A percentile compares a stretch with the other conserved stretches of the same genome.
phyloP scores from a whole-genome alignment of 2,113 vertebrate species.

The Grammomys surdaster region DNA sequence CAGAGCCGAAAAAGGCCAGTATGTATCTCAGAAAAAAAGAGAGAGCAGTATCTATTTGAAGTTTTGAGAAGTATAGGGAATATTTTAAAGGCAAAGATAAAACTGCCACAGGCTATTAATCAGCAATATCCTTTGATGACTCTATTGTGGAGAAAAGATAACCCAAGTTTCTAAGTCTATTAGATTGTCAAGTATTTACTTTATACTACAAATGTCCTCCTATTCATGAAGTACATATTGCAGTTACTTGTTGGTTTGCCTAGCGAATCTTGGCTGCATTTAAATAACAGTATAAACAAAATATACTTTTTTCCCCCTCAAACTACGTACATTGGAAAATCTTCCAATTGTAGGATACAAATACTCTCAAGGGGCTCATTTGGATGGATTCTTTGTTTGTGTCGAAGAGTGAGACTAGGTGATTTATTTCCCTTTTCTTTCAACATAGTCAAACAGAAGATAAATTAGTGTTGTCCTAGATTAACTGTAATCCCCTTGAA shows the following conservation, averaged over 20 bases:
- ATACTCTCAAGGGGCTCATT: neutral
- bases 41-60: neutral
- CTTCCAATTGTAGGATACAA: neutral
- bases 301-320: neutral
- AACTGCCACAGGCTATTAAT: neutral
- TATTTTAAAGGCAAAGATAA: neutral
- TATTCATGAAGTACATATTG: neutral
- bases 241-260: neutral
- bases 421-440: neutral
- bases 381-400: neutral
- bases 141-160: neutral
- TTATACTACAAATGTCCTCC: neutral
- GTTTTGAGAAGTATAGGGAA: neutral
- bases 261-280: slow-evolving; percentile 39
- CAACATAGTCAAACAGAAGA: neutral
- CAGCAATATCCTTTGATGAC: neutral
- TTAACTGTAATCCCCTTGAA: slow-evolving; percentile 33
- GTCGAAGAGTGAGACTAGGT: neutral
- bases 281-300: neutral
- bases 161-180: neutral
- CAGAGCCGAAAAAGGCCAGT: neutral
- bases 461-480: neutral
- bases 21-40: neutral
- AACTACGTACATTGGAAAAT: neutral
- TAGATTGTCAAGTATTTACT: neutral